Evolutionary conservation across 2,888 invertebrate species (phyloP), one percentile per base, ranked within the genome.

Genomic region (Trichogramma evanescens): DNA sequence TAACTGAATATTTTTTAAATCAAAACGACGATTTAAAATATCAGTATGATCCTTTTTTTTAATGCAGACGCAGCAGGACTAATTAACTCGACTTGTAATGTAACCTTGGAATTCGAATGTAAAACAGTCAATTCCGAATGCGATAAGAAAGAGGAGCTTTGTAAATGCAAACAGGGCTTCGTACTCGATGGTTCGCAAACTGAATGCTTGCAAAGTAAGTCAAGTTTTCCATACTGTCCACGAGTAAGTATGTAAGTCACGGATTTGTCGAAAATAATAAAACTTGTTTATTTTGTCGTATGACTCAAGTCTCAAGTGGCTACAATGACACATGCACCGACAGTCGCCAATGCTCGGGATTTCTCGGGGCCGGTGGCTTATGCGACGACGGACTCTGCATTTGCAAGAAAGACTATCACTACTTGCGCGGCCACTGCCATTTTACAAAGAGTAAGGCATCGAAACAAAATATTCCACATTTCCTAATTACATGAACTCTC

Each of bases 381-480:
- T 74, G 73, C 56, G 26, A 26, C 26, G 50, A 67, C 9, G 59
- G 64, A 26, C 46, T 10, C 10, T 74, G 74, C 58, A 57, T 43
- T 3, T 74, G 73, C 58, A 52, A 49, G 8, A 50, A 65, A 7
- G 70, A 70, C 48, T 74, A 69, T 58, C 71, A 74, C 57, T 74
- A 74, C 56, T 53, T 70, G 5, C 72, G 71, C 50, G 74, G 73
- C 4, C 65, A 63, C 52, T 74, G 74, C 56, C 66, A 66, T 42
- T 56, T 45, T 9, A 66, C 71, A 10, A 57, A 66, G 50, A 71
- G 74, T 74, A 58, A 64, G 63, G 26, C 26, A 26, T 26, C 26
- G 26, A 26, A 26, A 26, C 26, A 26, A 26, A 26, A 26, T 26
- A 26, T 26, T 26, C 26, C 26, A 26, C 26, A 26, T 26, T 26